phyloP scores from a whole-genome alignment of 1,140 invertebrate genomes.

The Vanessa atalanta region DNA sequence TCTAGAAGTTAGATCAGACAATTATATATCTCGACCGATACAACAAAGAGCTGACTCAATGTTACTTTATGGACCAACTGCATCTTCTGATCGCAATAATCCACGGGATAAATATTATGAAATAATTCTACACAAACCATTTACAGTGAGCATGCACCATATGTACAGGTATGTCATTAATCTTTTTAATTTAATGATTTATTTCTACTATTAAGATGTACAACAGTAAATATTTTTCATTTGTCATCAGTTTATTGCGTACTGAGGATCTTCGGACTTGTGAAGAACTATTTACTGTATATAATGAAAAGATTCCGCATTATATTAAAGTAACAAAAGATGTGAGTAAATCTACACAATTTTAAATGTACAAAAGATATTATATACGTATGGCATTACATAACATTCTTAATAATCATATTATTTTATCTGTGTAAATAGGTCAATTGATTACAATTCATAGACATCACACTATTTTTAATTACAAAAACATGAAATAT shows the following conservation, averaged over 20 bases:
- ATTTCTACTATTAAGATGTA: background rate
- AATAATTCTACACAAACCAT: conserved; percentile 87
- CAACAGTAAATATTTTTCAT: conserved; percentile 13
- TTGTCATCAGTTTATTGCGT: conserved; percentile 86
- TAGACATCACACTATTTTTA: too few relatives aligned
- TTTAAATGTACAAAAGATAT: background rate
- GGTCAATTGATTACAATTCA: background rate
- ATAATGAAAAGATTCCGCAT: conserved; percentile 86
- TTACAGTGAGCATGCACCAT: conserved; percentile 83
- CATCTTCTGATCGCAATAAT: conserved; percentile 59
- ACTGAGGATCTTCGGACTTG: conserved; percentile 83
- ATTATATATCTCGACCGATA: conserved; percentile 84
- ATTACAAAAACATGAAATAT: too few relatives aligned
- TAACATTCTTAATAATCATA: too few relatives aligned
- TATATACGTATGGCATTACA: too few relatives aligned
- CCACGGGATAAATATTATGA: conserved; percentile 83
- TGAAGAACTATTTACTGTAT: conserved; percentile 85
- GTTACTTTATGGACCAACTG: conserved; percentile 83
- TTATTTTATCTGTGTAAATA: background rate
- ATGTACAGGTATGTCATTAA: conserved; percentile 84
- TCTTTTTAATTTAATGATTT: conserved; percentile 4
- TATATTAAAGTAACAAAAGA: conserved; percentile 86
- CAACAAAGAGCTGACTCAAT: conserved; percentile 86
- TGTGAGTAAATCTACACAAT: conserved; percentile 72
- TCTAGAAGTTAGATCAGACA: conserved; percentile 84